Evolutionary conservation across 2,113 vertebrate species (phyloP).

Genomic region (Pandion haliaetus): DNA sequence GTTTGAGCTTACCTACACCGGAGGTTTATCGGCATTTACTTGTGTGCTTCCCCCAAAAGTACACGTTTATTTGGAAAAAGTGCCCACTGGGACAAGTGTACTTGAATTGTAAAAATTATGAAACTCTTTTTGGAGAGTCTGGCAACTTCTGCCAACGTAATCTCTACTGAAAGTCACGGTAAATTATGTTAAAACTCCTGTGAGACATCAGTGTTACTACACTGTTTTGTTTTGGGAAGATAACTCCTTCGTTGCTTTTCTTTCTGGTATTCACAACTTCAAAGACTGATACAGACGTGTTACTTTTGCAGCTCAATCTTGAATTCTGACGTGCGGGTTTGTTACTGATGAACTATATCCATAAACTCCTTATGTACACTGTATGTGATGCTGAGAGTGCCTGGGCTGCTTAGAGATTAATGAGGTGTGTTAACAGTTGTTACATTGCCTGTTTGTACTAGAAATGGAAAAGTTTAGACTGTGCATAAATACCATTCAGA

Average conservation of each 20-base stretch:
- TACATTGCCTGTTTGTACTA: fast-evolving
- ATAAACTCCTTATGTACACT: fast-evolving
- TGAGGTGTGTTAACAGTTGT: neutral
- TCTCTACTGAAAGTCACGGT: fast-evolving
- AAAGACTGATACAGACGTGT: fast-evolving
- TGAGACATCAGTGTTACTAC: fast-evolving
- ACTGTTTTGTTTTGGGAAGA: neutral
- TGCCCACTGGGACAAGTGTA: fast-evolving
- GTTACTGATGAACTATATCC: no score
- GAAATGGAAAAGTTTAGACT: no score
- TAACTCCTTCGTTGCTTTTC: no score
- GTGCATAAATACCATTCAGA: fast-evolving
- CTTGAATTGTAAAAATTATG: fast-evolving
- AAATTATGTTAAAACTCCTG: fast-evolving
- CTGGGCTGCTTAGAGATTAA: neutral
- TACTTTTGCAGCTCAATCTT: neutral
- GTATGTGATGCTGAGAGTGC: neutral
- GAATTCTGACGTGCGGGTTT: fast-evolving
- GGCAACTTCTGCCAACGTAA: fast-evolving
- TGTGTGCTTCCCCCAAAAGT: neutral
- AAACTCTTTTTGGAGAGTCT: neutral
- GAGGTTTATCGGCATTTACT: fast-evolving
- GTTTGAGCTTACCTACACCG: fast-evolving
- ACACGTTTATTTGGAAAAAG: fast-evolving
- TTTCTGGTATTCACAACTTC: neutral